Evolutionary conservation across 2,797 vertebrate species (phyloP), one percentile per base, ranked within the genome.

Genomic region (Takifugu rubripes): DNA sequence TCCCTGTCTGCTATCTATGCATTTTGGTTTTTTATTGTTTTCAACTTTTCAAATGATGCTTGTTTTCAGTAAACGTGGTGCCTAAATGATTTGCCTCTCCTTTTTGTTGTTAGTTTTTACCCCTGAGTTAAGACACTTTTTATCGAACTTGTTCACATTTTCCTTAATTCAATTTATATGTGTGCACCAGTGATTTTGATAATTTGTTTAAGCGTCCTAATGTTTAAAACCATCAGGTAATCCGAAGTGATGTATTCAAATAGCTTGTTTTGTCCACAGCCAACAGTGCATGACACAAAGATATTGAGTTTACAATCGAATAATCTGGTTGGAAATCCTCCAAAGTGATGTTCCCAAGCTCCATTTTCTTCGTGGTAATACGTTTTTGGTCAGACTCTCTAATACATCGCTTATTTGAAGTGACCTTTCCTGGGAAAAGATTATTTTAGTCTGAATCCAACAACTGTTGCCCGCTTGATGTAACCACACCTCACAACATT

Each of bases 11-110:
- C 55, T 52, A 50, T 75, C 72, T 52, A 56, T 52, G 61, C 51
- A 59, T 69, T 68, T 44, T 49, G n/a, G 66, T 62, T 21, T 59
- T 71, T 64, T 1, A 55, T 64, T 56, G 44, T 75, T 79, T 68
- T n/a, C 40, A 44, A 49, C 12, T 6, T 47, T 64, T n/a, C n/a
- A n/a, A 73, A 53, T 62, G 64, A 63, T 65, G 60, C 68, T 70
- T 57, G 56, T 31, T 56, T 25, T 55, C 43, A 3, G 25, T 72
- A 42, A 52, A 61, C 54, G 49, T 3, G 36, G n/a, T 36, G 55
- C 46, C 17, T 25, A 27, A n/a, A 59, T 59, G 15, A 21, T 5
- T 53, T 50, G 53, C 63, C 33, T 62, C 59, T 51, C 45, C 64
- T 64, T 65, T 66, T 36, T 54, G 25, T 64, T 29, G n/a, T 75